Evolutionary conservation across 2,797 vertebrate genomes (phyloP), one percentile per base, ranked within the genome.

Genomic region (Acomys russatus): DNA sequence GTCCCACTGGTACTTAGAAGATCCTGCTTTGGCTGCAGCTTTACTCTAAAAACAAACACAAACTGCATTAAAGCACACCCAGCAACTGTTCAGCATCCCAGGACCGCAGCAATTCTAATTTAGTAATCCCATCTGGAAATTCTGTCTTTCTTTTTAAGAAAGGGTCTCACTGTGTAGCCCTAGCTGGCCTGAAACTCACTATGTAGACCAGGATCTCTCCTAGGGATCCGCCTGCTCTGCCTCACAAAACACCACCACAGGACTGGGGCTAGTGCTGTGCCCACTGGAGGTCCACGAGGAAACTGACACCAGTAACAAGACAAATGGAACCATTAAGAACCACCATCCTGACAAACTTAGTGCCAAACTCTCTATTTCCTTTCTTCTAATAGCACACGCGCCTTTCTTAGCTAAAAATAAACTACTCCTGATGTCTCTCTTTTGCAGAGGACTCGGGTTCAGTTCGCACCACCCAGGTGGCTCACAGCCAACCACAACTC

Each of bases 1-100:
- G 88, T 99, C 98, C 99, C 99, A 99, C 98, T 99, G 99, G 98
- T 99, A 99, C 56, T 99, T 99, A 85, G 99, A 98, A 5, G 99
- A 98, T 33, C 99, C 99, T 12, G 99, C 84, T 98, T 99, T 99
- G 91, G 99, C 99, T 86, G 98, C 99, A 59, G 99, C 99, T 98
- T 99, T 99, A 98, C 99, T 99, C 99, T 99, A 96, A 97, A 68
- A 92, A 98, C 25, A 68, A 94, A 89, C 91, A 78, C 23, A 91
- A 94, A 92, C 10, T 79, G 25, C 35, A 93, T 91, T 33, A 96
- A 85, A 91, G 18, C 82, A 90, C 30, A 70, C 0, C 1, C 44
- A 0, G 0, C 18, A 51, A 88, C 15, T 73, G 38, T 9, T 78
- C 93, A 94, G 91, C 64, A 87, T 66, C 71, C 59, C 38, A 94